Conservation (phyloP, 1,140 invertebrate genomes). For the Formica selysi region DNA sequence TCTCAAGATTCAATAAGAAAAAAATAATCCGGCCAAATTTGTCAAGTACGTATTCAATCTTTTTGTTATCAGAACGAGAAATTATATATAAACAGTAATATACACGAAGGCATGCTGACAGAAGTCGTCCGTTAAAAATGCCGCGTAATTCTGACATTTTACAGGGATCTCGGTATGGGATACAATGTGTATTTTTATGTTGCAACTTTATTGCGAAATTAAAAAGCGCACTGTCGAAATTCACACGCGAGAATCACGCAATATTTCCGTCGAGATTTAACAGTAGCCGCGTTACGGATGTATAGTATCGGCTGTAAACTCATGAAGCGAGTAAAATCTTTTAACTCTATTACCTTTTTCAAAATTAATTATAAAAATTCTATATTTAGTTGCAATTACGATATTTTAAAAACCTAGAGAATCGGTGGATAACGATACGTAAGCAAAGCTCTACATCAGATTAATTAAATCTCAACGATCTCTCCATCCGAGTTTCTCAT, state of each 20-base stretch:
- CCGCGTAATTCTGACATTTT: too few species aligned
- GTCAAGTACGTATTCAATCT: too few species aligned
- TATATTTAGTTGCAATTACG: background rate
- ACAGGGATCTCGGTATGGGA: slow-evolving; percentile 19
- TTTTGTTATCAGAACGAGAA: too few species aligned
- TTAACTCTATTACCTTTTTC: background rate
- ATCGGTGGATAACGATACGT: background rate
- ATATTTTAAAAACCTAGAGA: background rate
- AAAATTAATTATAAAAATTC: background rate
- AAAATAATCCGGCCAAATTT: too few species aligned
- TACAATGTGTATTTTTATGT: slow-evolving; percentile 69
- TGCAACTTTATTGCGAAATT: slow-evolving; percentile 71
- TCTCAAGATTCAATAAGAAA: too few species aligned
- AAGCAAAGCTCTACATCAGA: background rate
- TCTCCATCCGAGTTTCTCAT: background rate
- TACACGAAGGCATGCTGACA: too few species aligned
- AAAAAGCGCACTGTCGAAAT: slow-evolving; percentile 5
- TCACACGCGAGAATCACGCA: slow-evolving; percentile 18
- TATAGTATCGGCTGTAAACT: background rate
- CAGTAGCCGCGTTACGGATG: background rate
- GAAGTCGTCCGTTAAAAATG: too few species aligned
- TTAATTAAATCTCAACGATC: background rate
- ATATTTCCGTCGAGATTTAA: slow-evolving; percentile 6
- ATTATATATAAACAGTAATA: too few species aligned
- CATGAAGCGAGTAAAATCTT: background rate